Evolutionary conservation across 1,140 invertebrate species (phyloP).

Genomic region (Sitodiplosis mosellana): DNA sequence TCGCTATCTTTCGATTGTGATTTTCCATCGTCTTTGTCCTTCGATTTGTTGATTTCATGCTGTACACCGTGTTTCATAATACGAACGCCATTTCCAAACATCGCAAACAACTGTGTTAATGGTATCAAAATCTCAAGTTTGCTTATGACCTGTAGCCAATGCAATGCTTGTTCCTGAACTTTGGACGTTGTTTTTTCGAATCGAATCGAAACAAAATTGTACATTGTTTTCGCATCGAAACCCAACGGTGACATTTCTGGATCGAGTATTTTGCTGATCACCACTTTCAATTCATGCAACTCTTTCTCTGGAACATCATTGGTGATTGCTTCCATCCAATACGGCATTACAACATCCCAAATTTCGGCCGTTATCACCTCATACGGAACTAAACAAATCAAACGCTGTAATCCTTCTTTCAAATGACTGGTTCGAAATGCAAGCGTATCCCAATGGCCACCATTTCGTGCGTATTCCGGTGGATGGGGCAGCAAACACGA

Average conservation of each 20-base stretch:
- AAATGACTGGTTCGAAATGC: constrained; percentile 81
- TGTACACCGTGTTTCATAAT: constrained; percentile 37
- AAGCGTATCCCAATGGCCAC: constrained; percentile 87
- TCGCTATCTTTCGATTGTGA: constrained; percentile 20
- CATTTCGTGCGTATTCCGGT: constrained; percentile 42
- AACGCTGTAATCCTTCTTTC: constrained; percentile 77
- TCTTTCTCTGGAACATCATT: constrained; percentile 89
- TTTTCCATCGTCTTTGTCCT: constrained; percentile 27
- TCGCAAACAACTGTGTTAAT: constrained; percentile 62
- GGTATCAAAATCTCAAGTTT: constrained; percentile 79
- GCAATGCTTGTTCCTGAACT: constrained; percentile 82
- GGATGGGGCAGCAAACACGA: constrained; percentile 72
- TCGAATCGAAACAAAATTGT: constrained; percentile 77
- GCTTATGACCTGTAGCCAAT: constrained; percentile 88
- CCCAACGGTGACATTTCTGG: constrained; percentile 88
- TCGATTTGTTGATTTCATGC: constrained; percentile 26
- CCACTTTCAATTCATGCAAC: constrained; percentile 74
- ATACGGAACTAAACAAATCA: constrained; percentile 94
- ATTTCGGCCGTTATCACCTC: constrained; percentile 88
- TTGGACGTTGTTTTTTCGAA: constrained; percentile 70
- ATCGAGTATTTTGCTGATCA: constrained; percentile 91
- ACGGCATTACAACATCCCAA: constrained; percentile 95
- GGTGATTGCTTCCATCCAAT: constrained; percentile 95
- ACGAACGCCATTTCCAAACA: constrained; percentile 69
- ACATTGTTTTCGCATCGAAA: constrained; percentile 85